Evolutionary conservation across 2,797 vertebrate genomes (phyloP), one percentile per base, ranked within the genome.

Genomic region (Lagocephalus sceleratus): DNA sequence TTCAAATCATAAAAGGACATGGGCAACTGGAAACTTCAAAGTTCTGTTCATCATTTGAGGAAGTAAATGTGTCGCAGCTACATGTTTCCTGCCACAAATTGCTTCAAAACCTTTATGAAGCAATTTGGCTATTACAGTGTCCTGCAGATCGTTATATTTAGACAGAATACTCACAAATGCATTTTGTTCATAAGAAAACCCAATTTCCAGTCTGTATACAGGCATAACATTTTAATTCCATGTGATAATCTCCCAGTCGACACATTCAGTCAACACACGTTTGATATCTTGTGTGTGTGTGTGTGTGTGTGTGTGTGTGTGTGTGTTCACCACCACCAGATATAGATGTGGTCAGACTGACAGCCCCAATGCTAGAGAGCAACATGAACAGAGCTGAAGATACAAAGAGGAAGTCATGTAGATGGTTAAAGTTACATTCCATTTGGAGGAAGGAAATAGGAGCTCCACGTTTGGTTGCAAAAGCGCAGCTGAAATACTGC

Each of bases 281-380:
- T 3, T 42, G 21, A 32, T 21, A 57, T 46, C 15, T 17, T 1
- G 23, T 32, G 49, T 52, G 23, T 7, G 29, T 47, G 46, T 52
- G 23, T 7, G 29, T 47, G 46, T 1, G 23, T 32, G 49, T 52
- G 23, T 7, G 29, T 47, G 46, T n/a, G 45, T 60, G 46, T 39
- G 23, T 63, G 17, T 2, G 10, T 49, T 56, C 48, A 0, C 43
- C 29, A 12, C 9, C 38, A 51, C 19, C 63, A 60, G 51, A 63
- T 57, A 25, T 20, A 64, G 48, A 53, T 49, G 53, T 20, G 60
- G 59, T 63, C 64, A 59, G 62, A 67, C 53, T 19, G 22, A 38
- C 47, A 42, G 49, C n/a, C 21, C 20, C 63, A 56, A 56, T 48
- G 42, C 1, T 7, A 69, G 20, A 35, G n/a, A n/a, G n/a, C n/a